Evolutionary conservation across 2,113 vertebrate species (phyloP), one percentile per base, ranked within the genome.

Genomic region (Datnioides undecimradiatus): DNA sequence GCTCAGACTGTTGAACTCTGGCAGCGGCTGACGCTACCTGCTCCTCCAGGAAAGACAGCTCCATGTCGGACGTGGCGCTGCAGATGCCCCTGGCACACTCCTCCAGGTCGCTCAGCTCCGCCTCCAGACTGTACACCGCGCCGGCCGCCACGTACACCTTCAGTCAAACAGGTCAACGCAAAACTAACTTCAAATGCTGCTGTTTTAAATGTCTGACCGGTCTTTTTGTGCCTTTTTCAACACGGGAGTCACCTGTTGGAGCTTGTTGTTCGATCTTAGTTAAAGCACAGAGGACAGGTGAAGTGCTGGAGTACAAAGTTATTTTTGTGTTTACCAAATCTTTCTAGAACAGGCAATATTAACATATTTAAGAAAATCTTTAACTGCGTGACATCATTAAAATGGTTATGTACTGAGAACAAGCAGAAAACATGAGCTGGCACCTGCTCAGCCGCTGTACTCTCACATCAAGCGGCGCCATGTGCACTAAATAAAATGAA

Each of bases 71-170:
- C 0, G 96, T 98, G 38, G 94, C 74, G 0, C 94, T 95, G 91
- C 88, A 94, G 92, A 99, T 95, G 84, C 93, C 90, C 64, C 97
- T 95, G 8, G 97, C 97, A 0, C 97, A 95, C 0, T 96, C 95
- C 80, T 98, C 97, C 83, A 99, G 94, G 75, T 95, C 96, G 0
- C 79, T 91, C 1, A 99, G 95, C 88, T 98, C 97, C 1, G 94
- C 95, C 91, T 99, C 98, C 71, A 99, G 93, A 2, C 97, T 93
- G 0, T 96, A 99, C 73, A 97, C 97, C 0, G 96, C 92, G 45
- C 97, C 93, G 0, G 98, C 97, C 1, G 97, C 95, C 89, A 99
- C 88, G 69, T 99, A 99, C 54, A 99, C 98, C 98, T 99, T 80
- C 66, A 79, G 57, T n/a, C 8, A 75, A 1, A 17, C 41, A 46